phyloP scores from a whole-genome alignment of 2,888 invertebrate species.

The Phania funesta region DNA sequence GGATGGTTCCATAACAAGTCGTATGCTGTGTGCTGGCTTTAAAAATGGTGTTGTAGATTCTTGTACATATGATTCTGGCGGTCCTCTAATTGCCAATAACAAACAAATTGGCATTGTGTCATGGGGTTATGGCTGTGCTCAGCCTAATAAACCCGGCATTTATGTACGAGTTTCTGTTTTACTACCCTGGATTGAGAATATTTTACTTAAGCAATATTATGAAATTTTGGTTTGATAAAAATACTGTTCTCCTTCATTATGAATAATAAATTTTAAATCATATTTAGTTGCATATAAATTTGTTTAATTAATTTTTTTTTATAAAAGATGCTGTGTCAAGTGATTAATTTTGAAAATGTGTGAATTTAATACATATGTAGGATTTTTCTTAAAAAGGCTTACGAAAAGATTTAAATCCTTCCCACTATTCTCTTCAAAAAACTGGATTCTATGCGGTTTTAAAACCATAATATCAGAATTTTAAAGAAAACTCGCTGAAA shows the following conservation, averaged over 20 bases:
- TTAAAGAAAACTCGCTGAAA: too few relatives aligned
- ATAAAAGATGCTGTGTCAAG: too few relatives aligned
- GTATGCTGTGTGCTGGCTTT: neutral
- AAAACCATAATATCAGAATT: too few relatives aligned
- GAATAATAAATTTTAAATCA: neutral
- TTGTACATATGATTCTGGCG: constrained; percentile 72
- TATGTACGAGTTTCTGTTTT: constrained; percentile 67
- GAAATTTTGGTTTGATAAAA: neutral
- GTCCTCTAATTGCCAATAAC: constrained; percentile 70
- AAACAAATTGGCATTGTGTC: constrained; percentile 72
- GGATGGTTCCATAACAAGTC: neutral
- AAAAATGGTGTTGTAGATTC: neutral
- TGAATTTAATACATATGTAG: too few relatives aligned
- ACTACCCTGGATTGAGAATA: neutral
- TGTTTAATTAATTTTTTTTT: too few relatives aligned
- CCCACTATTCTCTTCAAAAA: too few relatives aligned
- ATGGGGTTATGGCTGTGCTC: constrained; percentile 73
- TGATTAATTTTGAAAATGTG: too few relatives aligned
- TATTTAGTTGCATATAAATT: neutral
- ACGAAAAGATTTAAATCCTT: too few relatives aligned
- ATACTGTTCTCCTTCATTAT: too few relatives aligned
- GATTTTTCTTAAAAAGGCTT: too few relatives aligned
- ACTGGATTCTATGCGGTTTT: too few relatives aligned
- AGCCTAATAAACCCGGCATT: constrained; percentile 69
- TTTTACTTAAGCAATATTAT: neutral